A percentile compares a stretch with the other conserved stretches of the same genome.
Conservation (phyloP, 2,888 invertebrate species). For the Lithophane leautieri region DNA sequence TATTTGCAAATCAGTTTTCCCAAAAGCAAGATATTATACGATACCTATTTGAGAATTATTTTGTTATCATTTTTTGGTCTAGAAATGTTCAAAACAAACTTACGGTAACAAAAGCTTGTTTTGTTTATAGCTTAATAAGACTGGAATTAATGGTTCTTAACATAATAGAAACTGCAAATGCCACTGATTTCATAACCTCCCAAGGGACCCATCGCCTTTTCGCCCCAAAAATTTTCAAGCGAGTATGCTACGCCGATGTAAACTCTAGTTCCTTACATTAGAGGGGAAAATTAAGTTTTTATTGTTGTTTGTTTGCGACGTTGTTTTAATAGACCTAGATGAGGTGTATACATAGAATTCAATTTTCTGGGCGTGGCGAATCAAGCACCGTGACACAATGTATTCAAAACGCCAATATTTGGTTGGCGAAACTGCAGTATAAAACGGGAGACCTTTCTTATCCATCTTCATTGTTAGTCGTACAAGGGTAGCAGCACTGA, state of each 20-base stretch:
- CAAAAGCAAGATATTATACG: neutral
- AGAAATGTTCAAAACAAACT: slow-evolving; percentile 55
- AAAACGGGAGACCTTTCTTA: slow-evolving; percentile 85
- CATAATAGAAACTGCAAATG: slow-evolving; percentile 92
- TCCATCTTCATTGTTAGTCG: slow-evolving; percentile 79
- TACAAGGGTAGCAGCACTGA: slow-evolving; percentile 77
- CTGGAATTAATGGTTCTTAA: slow-evolving; percentile 90
- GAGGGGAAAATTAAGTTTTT: slow-evolving; percentile 64
- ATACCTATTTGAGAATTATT: neutral
- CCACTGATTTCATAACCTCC: slow-evolving; percentile 92
- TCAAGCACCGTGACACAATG: slow-evolving; percentile 89
- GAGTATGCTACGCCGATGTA: slow-evolving; percentile 63
- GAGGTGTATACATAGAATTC: slow-evolving; percentile 88
- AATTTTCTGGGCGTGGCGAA: slow-evolving; percentile 90
- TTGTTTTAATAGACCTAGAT: slow-evolving; percentile 78
- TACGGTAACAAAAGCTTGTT: slow-evolving; percentile 80
- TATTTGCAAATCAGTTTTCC: neutral
- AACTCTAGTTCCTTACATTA: slow-evolving; percentile 67
- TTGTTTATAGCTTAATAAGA: slow-evolving; percentile 89
- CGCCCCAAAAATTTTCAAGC: slow-evolving; percentile 83
- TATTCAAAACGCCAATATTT: slow-evolving; percentile 89
- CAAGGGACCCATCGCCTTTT: slow-evolving; percentile 89
- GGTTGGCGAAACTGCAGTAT: slow-evolving; percentile 86
- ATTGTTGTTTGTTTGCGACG: slow-evolving; percentile 70
- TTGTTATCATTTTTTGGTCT: slow-evolving; percentile 17